Base-by-base conservation (phyloP, 2,888 invertebrate species). In the Crocallis elinguaria region DNA sequence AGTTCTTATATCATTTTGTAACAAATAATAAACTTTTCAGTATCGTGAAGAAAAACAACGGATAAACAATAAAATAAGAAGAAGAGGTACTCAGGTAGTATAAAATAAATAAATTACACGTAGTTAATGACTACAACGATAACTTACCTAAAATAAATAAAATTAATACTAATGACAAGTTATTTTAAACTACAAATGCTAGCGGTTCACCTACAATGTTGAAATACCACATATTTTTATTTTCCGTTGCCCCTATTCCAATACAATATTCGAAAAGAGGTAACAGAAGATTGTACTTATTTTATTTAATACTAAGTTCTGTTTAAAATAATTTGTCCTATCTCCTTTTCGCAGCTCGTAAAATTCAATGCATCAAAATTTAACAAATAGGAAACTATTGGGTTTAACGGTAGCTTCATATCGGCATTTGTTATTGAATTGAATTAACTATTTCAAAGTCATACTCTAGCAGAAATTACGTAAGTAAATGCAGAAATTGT, bases 111-210 rank as follows among this genome's bases (percentile, higher is more conserved):
- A 85, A 84, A 81, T 80, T 83, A 84, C 75, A 77, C 73, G 77
- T 83, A 85, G 78, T 67, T 73, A 76, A 79, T 85, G 82, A 88
- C 84, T 86, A 88, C 71, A 77, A 69, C 66, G 68, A 77, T 62
- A 73, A 71, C 86, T 85, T 84, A 86, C 75, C 77, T 88, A 88
- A 73, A 88, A 90, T 88, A 88, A 91, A 91, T 89, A 88, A 82
- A 84, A 86, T 84, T 90, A 90, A 87, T 80, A 85, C 91, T 91
- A 91, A 89, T 91, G 91, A 91, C 91, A 89, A 91, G 91, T 90
- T 88, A 90, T 79, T 86, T 86, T 84, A 88, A 87, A 84, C 79
- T 87, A 88, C 73, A 76, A 66, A 70, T 74, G 64, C 91, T 90
- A 90, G 84, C 89, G 88, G 87, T 86, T 87, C 84, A 84, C 82